Base-by-base conservation (phyloP, 2,113 vertebrate genomes). In the Ibidorhyncha struthersii region DNA sequence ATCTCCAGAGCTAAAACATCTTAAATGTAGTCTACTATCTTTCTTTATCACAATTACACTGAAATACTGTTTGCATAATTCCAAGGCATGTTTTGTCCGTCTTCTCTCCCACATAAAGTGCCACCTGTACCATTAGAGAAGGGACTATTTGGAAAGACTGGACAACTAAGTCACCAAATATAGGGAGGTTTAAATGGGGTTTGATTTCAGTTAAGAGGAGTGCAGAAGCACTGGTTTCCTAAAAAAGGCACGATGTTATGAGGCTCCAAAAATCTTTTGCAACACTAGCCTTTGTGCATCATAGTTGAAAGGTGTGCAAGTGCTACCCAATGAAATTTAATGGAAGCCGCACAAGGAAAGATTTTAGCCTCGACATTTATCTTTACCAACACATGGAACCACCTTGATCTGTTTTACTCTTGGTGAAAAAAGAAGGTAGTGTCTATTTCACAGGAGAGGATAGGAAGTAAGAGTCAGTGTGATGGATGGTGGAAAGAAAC, bases 401-500 rank as follows among this genome's bases (percentile, higher is more conserved):
- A 82, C 94, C 86, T 96, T 97, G 96, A 94, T 96, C 90, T 94
- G 78, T 86, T 96, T 96, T 96, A 87, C 67, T 71, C 66, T 83
- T 80, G 82, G 61, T 96, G 94, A 93, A 96, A 96, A 97, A 95
- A 90, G 71, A 95, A 96, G 84, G 94, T 86, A 96, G 91, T 96
- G 94, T 94, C 91, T 87, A 86, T 97, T 97, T 96, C 96, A 97
- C 82, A 96, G 89, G 78, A 96, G 58, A 96, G 74, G 45, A 90
- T 96, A 97, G 96, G 97, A 97, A 97, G 89, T 96, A 97, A 62
- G 78, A 97, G 97, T 96, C 96, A 97, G 67, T 26, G 84, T 97
- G 97, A 97, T 94, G 86, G 90, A 96, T 96, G 93, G 91, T 80
- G 70, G 82, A 91, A 85, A 96, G 91, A 93, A 95, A 72, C 89